Evolutionary conservation across 2,113 vertebrate species (phyloP).

Genomic region (Phasianus colchicus): DNA sequence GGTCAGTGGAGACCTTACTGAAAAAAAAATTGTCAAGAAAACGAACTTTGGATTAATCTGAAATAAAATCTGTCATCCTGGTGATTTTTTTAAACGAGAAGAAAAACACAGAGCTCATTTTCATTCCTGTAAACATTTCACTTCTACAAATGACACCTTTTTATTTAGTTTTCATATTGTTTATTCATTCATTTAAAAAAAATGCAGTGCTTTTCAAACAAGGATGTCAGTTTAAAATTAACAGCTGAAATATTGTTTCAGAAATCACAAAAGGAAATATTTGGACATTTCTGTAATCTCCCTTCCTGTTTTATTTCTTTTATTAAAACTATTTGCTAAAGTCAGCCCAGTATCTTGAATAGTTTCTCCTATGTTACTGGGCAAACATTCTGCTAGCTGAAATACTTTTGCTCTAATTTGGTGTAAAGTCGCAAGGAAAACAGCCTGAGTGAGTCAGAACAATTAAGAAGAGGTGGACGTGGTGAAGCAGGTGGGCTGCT

Average conservation of each 20-base stretch:
- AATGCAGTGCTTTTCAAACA: constrained; percentile 7
- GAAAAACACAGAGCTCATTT: background rate
- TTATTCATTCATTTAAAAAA: constrained; percentile 26
- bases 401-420: background rate
- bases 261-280: constrained; percentile 18
- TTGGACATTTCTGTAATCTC: constrained; percentile 10
- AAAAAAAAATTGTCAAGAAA: background rate
- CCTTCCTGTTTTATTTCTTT: background rate
- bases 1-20: background rate
- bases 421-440: background rate
- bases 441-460: background rate
- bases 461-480: background rate
- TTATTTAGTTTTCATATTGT: constrained; percentile 12
- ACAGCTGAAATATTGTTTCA: background rate
- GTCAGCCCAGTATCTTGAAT: background rate
- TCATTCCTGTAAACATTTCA: constrained; percentile 24
- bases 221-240: background rate
- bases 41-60: background rate
- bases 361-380: background rate
- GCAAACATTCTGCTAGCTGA: background rate
- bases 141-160: background rate
- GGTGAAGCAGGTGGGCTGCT: background rate
- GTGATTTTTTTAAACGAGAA: background rate
- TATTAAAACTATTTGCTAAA: background rate
- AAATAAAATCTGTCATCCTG: background rate